Evolutionary conservation across 2,888 invertebrate genomes (phyloP).

Genomic region (Silvanus unidentatus): DNA sequence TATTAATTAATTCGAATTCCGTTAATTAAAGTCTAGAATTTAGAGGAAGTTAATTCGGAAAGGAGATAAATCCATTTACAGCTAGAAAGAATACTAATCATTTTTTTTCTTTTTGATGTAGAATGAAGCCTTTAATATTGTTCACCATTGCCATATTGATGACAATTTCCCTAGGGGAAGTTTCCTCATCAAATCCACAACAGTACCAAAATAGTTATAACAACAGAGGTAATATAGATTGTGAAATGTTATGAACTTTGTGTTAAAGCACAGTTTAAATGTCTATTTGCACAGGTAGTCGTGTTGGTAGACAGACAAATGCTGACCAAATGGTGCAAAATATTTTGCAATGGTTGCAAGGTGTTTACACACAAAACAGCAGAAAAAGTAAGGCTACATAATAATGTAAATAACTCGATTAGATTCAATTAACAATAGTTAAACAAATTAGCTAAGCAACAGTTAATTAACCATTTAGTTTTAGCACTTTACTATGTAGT

Average conservation of each 20-base stretch:
- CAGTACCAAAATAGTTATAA: too few species aligned
- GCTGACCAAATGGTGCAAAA: constrained; percentile 70
- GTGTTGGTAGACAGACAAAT: constrained; percentile 49
- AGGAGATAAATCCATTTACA: too few species aligned
- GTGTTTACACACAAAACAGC: constrained; percentile 58
- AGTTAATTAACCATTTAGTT: neutral
- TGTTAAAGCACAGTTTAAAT: constrained; percentile 10
- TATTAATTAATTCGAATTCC: too few species aligned
- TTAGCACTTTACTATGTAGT: too few species aligned
- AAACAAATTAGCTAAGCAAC: neutral
- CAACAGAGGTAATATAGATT: too few species aligned
- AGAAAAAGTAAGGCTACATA: constrained; percentile 46
- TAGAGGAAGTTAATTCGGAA: too few species aligned
- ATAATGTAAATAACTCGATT: neutral
- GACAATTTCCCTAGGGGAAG: constrained; percentile 10
- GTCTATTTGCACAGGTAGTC: constrained; percentile 22
- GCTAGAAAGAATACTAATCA: too few species aligned
- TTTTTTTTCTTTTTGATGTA: constrained; percentile 18
- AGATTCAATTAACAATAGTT: neutral
- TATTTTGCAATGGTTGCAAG: constrained; percentile 70
- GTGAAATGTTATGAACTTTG: neutral
- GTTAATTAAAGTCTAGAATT: too few species aligned
- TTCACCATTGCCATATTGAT: constrained; percentile 23
- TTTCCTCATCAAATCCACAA: too few species aligned
- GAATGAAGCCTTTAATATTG: constrained; percentile 27